Evolutionary conservation across 2,888 invertebrate species (phyloP).

Genomic region (Synergus japonicus): DNA sequence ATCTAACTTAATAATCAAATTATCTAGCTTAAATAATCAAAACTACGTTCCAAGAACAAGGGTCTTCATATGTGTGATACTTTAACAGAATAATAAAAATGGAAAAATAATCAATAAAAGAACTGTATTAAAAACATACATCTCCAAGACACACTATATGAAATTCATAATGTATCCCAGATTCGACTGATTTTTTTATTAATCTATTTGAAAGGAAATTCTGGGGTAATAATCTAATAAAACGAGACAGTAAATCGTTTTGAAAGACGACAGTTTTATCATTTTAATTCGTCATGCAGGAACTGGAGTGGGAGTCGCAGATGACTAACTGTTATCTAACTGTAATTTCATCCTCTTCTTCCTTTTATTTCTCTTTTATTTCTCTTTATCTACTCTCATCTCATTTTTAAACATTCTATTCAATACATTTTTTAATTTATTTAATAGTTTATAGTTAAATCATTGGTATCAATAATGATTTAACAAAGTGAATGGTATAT

Average conservation of each 20-base stretch:
- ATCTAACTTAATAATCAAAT: background rate
- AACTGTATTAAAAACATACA: background rate
- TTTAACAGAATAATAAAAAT: no score
- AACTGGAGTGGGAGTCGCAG: constrained; percentile 26
- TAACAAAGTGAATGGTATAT: background rate
- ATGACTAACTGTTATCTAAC: constrained; percentile 37
- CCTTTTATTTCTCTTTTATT: background rate
- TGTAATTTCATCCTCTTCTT: constrained; percentile 30
- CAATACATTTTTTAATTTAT: background rate
- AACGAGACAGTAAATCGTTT: background rate
- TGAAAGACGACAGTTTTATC: constrained; percentile 2
- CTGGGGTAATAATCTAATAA: background rate
- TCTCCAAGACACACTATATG: background rate
- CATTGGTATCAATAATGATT: background rate
- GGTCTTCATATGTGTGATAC: no score
- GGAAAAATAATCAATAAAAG: background rate
- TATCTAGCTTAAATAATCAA: background rate
- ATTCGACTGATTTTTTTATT: background rate
- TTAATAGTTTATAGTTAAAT: background rate
- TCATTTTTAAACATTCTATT: background rate
- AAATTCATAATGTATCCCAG: background rate
- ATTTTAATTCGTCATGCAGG: constrained; percentile 33
- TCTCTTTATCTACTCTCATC: background rate
- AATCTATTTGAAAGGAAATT: background rate
- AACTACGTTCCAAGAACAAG: no score